A percentile compares a stretch with the other conserved stretches of the same genome.
phyloP scores from a whole-genome alignment of 2,113 vertebrate species.

The Psophia crepitans region DNA sequence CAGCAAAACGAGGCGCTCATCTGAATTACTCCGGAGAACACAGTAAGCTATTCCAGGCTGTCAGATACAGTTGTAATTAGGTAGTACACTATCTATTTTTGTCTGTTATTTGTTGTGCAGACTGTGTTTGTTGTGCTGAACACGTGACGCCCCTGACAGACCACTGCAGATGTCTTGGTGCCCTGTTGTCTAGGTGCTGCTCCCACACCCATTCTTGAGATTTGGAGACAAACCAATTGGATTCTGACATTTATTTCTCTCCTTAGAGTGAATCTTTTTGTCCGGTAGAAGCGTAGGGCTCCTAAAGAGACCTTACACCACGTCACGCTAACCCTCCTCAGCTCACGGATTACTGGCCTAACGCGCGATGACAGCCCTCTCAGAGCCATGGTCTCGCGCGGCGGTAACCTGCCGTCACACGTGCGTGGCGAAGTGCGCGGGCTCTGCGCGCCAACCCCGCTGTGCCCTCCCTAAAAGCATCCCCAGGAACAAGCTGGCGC shows the following conservation, averaged over 20 bases:
- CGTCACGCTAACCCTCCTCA: neutral
- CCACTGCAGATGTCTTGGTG: neutral
- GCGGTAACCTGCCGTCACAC: neutral
- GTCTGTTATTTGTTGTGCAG: constrained; percentile 2
- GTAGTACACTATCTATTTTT: constrained; percentile 12
- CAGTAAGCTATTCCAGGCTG: neutral
- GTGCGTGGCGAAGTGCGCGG: rapidly evolving
- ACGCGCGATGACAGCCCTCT: neutral
- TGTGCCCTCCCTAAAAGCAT: too few relatives aligned
- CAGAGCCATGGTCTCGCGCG: neutral
- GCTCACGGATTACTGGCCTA: constrained; percentile 6
- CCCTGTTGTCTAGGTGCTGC: neutral
- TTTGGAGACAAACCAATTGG: neutral
- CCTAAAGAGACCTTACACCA: neutral
- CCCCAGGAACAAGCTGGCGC: neutral
- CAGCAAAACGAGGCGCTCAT: neutral
- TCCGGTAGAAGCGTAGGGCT: neutral
- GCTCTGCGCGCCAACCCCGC: neutral
- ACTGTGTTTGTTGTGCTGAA: neutral
- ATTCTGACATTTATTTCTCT: neutral
- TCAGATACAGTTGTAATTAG: neutral
- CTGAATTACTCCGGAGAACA: constrained; percentile 6
- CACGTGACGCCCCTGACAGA: neutral
- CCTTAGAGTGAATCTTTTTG: neutral
- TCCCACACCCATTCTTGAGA: neutral